These are phyloP conservation scores for Nestor notabilis DNA, from an alignment of 2,113 vertebrate species.

Conservation along the genomic window DNA sequence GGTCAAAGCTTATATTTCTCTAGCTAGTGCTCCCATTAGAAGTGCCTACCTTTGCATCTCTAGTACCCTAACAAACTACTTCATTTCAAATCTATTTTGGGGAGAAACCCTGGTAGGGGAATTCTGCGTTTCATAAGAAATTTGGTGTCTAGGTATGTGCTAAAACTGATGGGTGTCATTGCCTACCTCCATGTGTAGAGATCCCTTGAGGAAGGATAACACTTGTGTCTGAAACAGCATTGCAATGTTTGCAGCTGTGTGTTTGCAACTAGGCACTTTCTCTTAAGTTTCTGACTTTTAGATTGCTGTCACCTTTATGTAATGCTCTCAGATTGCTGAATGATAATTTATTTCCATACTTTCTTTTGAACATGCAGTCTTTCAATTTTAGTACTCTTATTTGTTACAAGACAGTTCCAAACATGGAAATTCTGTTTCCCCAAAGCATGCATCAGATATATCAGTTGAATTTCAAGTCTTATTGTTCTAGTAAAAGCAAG, in stretches of 20 bases:
- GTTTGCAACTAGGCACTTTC: neutral
- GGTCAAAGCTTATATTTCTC: neutral
- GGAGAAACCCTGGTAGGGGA: neutral
- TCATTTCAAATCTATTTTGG: neutral
- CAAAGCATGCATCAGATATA: neutral
- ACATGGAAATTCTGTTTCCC: neutral
- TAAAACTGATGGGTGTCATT: neutral
- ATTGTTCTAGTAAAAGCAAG: neutral
- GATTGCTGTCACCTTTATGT: neutral
- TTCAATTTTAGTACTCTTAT: neutral
- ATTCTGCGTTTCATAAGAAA: neutral
- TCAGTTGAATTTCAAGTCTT: neutral
- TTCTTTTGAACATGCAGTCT: neutral
- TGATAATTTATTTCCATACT: neutral
- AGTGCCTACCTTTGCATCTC: neutral
- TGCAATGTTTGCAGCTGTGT: neutral
- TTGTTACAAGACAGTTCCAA: neutral
- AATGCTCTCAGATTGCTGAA: neutral
- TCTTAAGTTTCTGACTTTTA: neutral
- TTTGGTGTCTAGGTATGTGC: neutral
- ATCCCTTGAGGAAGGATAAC: neutral
- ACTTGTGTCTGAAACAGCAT: neutral
- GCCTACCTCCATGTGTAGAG: neutral
- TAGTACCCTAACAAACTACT: neutral
- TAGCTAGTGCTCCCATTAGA: neutral